These are phyloP conservation scores for Eremophila alpestris DNA, from an alignment of 2,797 vertebrate species.

Conservation along the genomic window DNA sequence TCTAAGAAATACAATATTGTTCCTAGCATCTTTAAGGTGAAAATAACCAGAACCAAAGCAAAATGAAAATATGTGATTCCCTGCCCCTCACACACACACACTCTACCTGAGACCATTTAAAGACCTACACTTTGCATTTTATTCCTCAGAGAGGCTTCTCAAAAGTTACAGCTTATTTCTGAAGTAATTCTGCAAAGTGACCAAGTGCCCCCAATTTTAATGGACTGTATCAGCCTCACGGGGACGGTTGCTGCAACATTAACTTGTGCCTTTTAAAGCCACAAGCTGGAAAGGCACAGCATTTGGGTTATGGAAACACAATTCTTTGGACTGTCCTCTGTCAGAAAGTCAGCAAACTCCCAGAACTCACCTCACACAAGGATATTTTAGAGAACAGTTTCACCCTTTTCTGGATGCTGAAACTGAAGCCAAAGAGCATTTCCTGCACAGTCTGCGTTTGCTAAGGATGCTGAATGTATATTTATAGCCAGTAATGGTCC, in stretches of 20 bases:
- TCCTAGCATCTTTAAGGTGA: not conserved
- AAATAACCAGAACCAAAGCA: not conserved
- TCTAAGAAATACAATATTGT: not conserved
- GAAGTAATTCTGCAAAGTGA: conserved; percentile 54
- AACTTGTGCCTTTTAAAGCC: conserved; percentile 58
- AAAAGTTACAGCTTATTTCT: conserved; percentile 30
- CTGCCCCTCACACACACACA: not conserved
- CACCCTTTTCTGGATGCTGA: not conserved
- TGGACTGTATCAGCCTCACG: conserved; percentile 40
- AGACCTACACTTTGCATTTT: not conserved
- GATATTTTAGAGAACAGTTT: not conserved
- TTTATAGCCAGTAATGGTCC: not conserved
- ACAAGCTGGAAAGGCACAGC: not conserved
- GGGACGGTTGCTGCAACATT: conserved; percentile 52
- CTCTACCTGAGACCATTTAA: not conserved
- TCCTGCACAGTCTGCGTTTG: not conserved
- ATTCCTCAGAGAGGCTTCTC: not conserved
- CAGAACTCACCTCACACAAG: not conserved
- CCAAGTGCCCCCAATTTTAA: conserved; percentile 59
- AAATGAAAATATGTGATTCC: not conserved
- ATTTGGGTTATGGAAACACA: not conserved
- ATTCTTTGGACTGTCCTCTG: no score
- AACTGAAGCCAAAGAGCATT: not conserved
- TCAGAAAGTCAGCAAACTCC: not conserved
- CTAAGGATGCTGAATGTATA: not conserved